Evolutionary conservation across 92 coral and sea anemone genomes (phyloP).

Genomic region (Blastomussa wellsi): DNA sequence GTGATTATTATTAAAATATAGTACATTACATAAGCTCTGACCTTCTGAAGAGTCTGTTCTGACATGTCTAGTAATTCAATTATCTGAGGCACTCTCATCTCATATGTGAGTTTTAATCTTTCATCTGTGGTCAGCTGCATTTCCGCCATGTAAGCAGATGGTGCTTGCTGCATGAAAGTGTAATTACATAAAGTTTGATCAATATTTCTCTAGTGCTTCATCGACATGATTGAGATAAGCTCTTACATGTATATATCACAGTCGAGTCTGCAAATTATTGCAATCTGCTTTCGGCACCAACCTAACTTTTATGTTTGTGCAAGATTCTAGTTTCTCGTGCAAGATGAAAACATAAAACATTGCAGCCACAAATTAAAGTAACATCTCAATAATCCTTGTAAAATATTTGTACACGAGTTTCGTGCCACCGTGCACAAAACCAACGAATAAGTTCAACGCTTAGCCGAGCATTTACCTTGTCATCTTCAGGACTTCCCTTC

Average conservation of each 20-base stretch:
- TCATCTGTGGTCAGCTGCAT: slow-evolving; percentile 97
- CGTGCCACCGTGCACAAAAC: neutral
- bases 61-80: slow-evolving; percentile 99
- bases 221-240: too few species aligned
- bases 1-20: neutral
- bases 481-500: slow-evolving; percentile 80
- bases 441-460: neutral
- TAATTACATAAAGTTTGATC: neutral
- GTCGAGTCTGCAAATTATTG: too few species aligned
- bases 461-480: slow-evolving; percentile 70
- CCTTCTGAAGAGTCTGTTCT: slow-evolving; percentile 97
- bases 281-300: neutral
- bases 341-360: neutral
- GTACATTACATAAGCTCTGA: neutral
- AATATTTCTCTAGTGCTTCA: neutral
- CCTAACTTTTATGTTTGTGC: neutral
- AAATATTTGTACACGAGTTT: neutral
- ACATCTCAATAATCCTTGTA: neutral
- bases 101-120: slow-evolving; percentile 85
- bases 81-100: slow-evolving; percentile 97
- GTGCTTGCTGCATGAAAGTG: slow-evolving; percentile 80
- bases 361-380: neutral
- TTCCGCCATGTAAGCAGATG: slow-evolving; percentile 98
- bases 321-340: neutral
- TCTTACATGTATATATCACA: too few species aligned